phyloP scores from a whole-genome alignment of 2,113 vertebrate species.

The Urocynchramus pylzowi region DNA sequence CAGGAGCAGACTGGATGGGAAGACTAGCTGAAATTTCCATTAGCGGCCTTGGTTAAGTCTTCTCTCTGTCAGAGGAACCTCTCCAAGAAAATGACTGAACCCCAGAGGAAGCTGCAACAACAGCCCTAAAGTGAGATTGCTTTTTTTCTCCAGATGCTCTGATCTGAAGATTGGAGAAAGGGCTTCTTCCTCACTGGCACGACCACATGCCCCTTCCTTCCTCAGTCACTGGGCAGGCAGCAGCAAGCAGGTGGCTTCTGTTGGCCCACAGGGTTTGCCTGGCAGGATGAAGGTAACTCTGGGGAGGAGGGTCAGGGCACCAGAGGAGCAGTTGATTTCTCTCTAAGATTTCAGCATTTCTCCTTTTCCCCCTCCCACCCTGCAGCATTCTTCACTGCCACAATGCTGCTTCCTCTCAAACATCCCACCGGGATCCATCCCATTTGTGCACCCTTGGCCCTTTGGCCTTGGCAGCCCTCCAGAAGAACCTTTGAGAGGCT shows the following conservation, averaged over 20 bases:
- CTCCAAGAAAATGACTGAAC: background rate
- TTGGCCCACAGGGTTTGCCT: background rate
- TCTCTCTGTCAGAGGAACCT: background rate
- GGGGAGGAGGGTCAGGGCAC: background rate
- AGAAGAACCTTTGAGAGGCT: background rate
- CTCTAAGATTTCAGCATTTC: background rate
- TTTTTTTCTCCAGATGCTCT: background rate
- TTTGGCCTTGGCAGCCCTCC: background rate
- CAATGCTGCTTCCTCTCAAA: background rate
- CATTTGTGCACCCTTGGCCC: background rate
- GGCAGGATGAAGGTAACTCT: background rate
- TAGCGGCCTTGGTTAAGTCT: background rate
- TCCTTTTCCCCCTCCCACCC: background rate
- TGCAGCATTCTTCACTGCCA: background rate
- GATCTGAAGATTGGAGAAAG: background rate
- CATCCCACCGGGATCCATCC: background rate
- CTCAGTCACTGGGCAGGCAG: background rate
- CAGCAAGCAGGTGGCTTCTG: background rate
- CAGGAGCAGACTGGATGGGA: background rate
- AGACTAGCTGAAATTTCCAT: background rate
- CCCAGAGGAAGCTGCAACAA: background rate
- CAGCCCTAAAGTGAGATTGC: background rate
- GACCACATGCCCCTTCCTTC: background rate
- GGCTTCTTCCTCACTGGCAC: background rate
- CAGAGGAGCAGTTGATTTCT: background rate